phyloP scores from a whole-genome alignment of 2,113 vertebrate genomes.

The Channa maculata region DNA sequence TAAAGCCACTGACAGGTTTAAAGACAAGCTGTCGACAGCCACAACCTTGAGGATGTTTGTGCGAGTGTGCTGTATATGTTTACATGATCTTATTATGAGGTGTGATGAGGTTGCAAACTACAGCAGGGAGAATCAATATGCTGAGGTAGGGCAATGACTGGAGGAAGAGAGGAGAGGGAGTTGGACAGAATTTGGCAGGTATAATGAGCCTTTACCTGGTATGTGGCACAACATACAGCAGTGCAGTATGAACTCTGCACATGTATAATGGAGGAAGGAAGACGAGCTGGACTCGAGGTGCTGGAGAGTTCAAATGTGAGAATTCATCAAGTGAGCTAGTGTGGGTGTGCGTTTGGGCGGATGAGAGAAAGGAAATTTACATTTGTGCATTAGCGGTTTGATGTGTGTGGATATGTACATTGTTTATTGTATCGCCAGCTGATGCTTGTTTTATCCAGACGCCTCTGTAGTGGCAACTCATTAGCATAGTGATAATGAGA shows the following conservation, averaged over 20 bases:
- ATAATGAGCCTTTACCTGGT: slow-evolving; percentile 14
- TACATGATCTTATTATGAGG: slow-evolving; percentile 45
- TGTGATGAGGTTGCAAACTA: slow-evolving; percentile 51
- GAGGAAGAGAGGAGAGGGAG: background rate
- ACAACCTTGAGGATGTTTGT: slow-evolving; percentile 77
- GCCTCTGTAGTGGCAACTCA: slow-evolving; percentile 59
- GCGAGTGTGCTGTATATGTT: slow-evolving; percentile 32
- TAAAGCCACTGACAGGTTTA: slow-evolving; percentile 79
- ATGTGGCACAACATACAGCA: slow-evolving; percentile 3
- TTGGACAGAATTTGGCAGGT: background rate
- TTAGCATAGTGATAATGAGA: slow-evolving; percentile 75
- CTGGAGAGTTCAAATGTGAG: slow-evolving; percentile 19
- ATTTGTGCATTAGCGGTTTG: slow-evolving; percentile 43
- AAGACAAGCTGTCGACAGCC: slow-evolving; percentile 79
- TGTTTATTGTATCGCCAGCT: slow-evolving; percentile 56
- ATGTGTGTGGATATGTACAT: slow-evolving; percentile 21
- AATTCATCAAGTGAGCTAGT: slow-evolving; percentile 14
- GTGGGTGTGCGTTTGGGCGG: slow-evolving; percentile 34
- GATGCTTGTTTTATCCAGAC: slow-evolving; percentile 53
- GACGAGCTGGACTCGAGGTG: slow-evolving; percentile 10
- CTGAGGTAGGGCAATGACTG: slow-evolving; percentile 39
- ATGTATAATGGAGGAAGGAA: background rate
- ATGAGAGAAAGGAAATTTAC: slow-evolving; percentile 42
- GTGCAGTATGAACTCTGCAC: background rate
- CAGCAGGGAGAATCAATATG: slow-evolving; percentile 36